These are phyloP conservation scores for Phenganax marumi DNA, from an alignment of 92 coral and sea anemone species.

Conservation along the genomic window DNA sequence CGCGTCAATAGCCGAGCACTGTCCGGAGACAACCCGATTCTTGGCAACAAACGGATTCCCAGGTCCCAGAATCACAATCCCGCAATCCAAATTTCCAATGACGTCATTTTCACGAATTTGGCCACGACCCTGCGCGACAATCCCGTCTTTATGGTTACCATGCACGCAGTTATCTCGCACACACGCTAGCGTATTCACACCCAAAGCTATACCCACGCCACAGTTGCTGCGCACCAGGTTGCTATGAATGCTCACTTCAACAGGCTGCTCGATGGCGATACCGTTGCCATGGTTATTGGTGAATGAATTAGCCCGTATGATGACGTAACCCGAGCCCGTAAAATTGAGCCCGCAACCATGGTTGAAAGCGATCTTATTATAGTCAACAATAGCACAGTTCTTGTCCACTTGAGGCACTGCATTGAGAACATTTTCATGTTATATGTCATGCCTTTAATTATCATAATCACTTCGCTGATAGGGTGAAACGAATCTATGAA, in stretches of 20 bases:
- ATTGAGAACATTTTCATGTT: neutral
- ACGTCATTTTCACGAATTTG: conserved; percentile 86
- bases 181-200: conserved; percentile 69
- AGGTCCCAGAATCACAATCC: conserved; percentile 83
- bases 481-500: no score
- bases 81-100: conserved; percentile 69
- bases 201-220: conserved; percentile 75
- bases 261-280: conserved; percentile 83
- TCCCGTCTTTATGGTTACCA: conserved; percentile 81
- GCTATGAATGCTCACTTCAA: conserved; percentile 83
- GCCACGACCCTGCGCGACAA: conserved; percentile 80
- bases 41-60: conserved; percentile 89
- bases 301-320: conserved; percentile 78
- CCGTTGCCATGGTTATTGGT: conserved; percentile 87
- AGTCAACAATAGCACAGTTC: conserved; percentile 80
- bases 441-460: neutral
- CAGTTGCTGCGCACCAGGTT: conserved; percentile 76
- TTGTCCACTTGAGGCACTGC: conserved; percentile 90
- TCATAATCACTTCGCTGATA: no score
- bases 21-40: conserved; percentile 78
- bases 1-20: conserved; percentile 69
- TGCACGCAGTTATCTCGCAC: conserved; percentile 92
- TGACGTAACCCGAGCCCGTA: conserved; percentile 83
- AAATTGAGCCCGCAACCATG: conserved; percentile 86
- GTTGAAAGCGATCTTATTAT: conserved; percentile 79